phyloP scores from a whole-genome alignment of 2,113 vertebrate species.

The Pipra filicauda region DNA sequence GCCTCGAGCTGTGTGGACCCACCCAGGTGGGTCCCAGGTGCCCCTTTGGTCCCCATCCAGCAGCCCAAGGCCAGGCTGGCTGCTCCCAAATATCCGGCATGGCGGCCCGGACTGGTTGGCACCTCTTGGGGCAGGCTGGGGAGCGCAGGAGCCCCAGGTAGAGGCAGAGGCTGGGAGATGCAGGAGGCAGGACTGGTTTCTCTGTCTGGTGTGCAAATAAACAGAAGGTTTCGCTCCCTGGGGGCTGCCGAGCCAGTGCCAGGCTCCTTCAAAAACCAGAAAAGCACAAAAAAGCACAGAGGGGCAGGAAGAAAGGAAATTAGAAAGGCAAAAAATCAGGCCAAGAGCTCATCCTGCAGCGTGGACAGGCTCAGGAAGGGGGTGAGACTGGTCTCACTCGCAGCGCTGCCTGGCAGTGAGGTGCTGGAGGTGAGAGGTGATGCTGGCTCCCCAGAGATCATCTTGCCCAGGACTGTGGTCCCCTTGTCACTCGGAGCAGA shows the following conservation, averaged over 20 bases:
- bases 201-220: constrained; percentile 66
- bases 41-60: constrained; percentile 23
- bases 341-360: constrained; percentile 19
- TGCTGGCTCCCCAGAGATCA: background rate
- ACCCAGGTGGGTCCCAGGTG: background rate
- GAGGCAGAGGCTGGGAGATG: background rate
- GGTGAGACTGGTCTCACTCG: background rate
- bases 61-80: constrained; percentile 44
- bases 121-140: constrained; percentile 1
- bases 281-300: constrained; percentile 22
- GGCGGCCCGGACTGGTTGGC: background rate
- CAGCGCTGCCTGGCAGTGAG: background rate
- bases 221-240: background rate
- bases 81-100: background rate
- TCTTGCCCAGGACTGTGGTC: background rate
- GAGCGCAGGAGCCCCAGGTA: background rate
- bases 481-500: background rate
- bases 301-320: constrained; percentile 34
- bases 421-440: background rate
- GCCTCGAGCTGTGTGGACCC: background rate
- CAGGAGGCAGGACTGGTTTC: constrained; percentile 63
- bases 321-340: constrained; percentile 39
- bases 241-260: background rate
- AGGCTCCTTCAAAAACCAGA: constrained; percentile 28
- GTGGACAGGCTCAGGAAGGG: background rate